A percentile compares a stretch with the other conserved stretches of the same genome.
Conservation (phyloP, 2,888 invertebrate genomes). For the Quadroppia sp. region DNA sequence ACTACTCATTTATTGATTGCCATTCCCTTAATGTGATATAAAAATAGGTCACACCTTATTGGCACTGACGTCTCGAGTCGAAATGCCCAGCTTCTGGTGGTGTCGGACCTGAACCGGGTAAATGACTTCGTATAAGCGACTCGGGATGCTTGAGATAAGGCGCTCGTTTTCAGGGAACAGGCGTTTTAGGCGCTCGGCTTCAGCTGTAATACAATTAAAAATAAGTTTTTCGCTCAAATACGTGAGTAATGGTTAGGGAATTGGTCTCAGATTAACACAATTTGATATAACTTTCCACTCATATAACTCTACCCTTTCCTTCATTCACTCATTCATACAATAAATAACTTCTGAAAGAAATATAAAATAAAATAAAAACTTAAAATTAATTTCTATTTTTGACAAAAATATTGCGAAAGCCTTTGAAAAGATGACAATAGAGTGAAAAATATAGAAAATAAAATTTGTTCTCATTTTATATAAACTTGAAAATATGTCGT, state of each 20-base stretch:
- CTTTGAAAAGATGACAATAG: too few species aligned
- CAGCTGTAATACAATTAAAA: constrained; percentile 57
- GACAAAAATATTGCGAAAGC: too few species aligned
- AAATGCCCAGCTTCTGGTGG: constrained; percentile 94
- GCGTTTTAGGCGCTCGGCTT: constrained; percentile 83
- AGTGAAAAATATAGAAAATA: too few species aligned
- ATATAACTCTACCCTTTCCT: not conserved
- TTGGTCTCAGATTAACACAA: not conserved
- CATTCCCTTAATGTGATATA: not conserved
- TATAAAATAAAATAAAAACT: too few species aligned
- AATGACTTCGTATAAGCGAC: constrained; percentile 88
- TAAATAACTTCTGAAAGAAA: too few species aligned
- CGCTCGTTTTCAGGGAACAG: constrained; percentile 89
- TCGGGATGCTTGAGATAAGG: constrained; percentile 82
- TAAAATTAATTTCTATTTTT: too few species aligned
- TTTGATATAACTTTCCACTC: not conserved
- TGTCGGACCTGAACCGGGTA: constrained; percentile 89
- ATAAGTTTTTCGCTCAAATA: too few species aligned
- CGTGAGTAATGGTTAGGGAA: not conserved
- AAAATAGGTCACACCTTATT: constrained; percentile 49
- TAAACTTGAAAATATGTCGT: too few species aligned
- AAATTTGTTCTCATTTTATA: too few species aligned
- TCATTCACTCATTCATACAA: not conserved
- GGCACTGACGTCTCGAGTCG: constrained; percentile 67
- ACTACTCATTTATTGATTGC: not conserved